phyloP scores from a whole-genome alignment of 92 coral and sea anemone species.

The Bergia puertoricense region DNA sequence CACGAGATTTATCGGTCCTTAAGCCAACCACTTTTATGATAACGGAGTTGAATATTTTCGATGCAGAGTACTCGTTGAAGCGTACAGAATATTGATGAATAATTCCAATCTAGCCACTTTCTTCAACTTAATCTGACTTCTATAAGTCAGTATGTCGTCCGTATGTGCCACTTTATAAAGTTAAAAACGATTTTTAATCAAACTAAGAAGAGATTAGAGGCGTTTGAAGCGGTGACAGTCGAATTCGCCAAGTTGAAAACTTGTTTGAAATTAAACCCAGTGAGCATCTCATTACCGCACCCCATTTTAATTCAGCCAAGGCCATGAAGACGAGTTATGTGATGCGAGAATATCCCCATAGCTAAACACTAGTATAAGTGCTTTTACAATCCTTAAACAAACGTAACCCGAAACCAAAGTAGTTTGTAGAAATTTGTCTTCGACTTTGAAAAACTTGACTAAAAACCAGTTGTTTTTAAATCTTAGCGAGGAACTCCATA shows the following conservation, averaged over 20 bases:
- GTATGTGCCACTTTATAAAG: background rate
- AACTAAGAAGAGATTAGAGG: background rate
- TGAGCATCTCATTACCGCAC: background rate
- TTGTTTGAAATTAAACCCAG: background rate
- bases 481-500: slow-evolving; percentile 5
- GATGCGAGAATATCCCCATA: background rate
- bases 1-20: background rate
- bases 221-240: background rate
- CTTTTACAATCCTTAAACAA: background rate
- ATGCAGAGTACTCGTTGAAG: background rate
- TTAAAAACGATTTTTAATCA: background rate
- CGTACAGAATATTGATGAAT: slow-evolving; percentile 21
- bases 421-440: background rate
- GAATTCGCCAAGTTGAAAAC: background rate
- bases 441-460: background rate
- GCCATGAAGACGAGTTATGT: background rate
- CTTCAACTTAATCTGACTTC: background rate
- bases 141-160: background rate
- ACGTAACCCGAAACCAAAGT: background rate
- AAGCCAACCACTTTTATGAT: background rate
- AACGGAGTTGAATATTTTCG: background rate
- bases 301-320: background rate
- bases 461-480: background rate
- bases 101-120: background rate
- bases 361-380: background rate